A percentile compares a stretch with the other conserved stretches of the same genome.
Conservation (phyloP, 2,797 vertebrate species). For the Lithobates sylvaticus region DNA sequence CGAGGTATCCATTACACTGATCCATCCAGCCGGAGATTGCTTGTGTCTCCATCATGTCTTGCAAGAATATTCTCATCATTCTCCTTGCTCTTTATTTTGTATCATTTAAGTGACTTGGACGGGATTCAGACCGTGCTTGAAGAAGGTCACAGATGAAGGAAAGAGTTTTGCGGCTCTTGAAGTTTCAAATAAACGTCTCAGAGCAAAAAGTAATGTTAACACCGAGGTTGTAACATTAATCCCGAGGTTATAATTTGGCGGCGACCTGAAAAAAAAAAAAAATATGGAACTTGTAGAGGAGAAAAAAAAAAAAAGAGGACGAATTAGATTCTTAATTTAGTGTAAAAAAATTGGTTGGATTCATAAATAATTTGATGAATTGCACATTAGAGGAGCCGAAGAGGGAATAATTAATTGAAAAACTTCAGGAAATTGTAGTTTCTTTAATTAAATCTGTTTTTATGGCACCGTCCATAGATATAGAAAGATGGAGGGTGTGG, state of each 20-base stretch:
- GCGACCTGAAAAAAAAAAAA: slow-evolving; percentile 40
- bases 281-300: slow-evolving; percentile 20
- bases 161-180: slow-evolving; percentile 24
- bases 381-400: slow-evolving; percentile 15
- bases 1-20: slow-evolving; percentile 85
- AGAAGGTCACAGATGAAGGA: slow-evolving; percentile 53
- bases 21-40: slow-evolving; percentile 85
- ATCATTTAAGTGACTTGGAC: slow-evolving; percentile 71
- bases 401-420: slow-evolving; percentile 42
- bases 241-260: slow-evolving; percentile 38
- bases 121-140: slow-evolving; percentile 42
- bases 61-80: slow-evolving; percentile 79
- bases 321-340: slow-evolving; percentile 35
- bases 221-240: slow-evolving; percentile 30
- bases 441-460: slow-evolving; percentile 51
- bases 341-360: slow-evolving; percentile 3
- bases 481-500: neutral
- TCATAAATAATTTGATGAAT: slow-evolving; percentile 46
- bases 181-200: slow-evolving; percentile 42
- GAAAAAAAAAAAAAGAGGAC: slow-evolving; percentile 9
- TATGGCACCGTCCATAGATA: neutral
- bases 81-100: slow-evolving; percentile 78
- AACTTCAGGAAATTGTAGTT: slow-evolving; percentile 24
- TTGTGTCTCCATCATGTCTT: slow-evolving; percentile 84
- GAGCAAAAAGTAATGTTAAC: slow-evolving; percentile 21